Percentiles rank a stretch among this genome's conserved stretches.
Conservation (phyloP, 1,140 invertebrate genomes). For the Leptopilina boulardi region DNA sequence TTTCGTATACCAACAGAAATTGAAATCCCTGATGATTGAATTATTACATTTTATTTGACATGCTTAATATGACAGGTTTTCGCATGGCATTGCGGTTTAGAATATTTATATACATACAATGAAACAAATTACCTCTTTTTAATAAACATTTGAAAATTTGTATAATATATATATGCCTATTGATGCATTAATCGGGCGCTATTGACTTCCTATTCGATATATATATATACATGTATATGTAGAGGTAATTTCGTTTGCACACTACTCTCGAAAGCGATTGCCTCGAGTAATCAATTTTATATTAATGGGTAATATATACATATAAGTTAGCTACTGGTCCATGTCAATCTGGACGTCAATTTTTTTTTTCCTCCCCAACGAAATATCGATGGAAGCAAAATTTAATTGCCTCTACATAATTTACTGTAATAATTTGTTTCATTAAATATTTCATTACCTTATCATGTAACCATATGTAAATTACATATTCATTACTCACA, state of each 20-base stretch:
- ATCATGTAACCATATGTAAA: neutral
- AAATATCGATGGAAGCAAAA: neutral
- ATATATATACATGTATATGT: no score
- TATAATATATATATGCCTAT: neutral
- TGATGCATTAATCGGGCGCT: neutral
- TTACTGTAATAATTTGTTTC: constrained; percentile 4
- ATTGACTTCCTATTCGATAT: constrained; percentile 28
- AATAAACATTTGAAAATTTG: neutral
- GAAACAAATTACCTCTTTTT: no score
- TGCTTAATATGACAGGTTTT: no score
- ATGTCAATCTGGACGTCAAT: neutral
- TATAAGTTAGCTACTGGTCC: neutral
- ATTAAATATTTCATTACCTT: constrained; percentile 3
- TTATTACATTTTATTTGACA: no score
- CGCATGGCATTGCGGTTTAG: no score
- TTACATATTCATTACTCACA: neutral
- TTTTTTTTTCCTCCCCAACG: neutral
- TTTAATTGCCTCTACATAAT: constrained; percentile 16
- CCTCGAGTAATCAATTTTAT: constrained; percentile 19
- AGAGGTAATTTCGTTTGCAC: constrained; percentile 29
- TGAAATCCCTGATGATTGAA: no score
- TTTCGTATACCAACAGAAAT: no score
- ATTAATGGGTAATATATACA: constrained; percentile 21
- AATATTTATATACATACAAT: no score
- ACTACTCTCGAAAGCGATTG: constrained; percentile 15